Evolutionary conservation across 2,888 invertebrate genomes (phyloP), one percentile per base, ranked within the genome.

Genomic region (Eremobia ochroleuca): DNA sequence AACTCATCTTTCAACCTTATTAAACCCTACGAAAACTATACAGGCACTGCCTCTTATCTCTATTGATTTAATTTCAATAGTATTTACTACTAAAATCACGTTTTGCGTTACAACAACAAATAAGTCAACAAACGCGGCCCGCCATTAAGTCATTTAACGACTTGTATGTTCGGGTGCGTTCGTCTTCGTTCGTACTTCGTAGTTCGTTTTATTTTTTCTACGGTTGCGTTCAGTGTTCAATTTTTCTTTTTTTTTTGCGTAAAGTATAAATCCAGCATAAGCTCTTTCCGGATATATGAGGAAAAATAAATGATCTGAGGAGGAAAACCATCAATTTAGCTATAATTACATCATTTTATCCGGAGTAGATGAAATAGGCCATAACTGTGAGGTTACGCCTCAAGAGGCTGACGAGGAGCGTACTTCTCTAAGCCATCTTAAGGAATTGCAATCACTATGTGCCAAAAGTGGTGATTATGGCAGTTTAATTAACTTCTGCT

Each of bases 1-100:
- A 95, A 93, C 91, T 96, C 96, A 96, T 96, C 37, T 82, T 91
- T 82, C 25, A 62, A 37, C 43, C 40, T 67, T 74, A 80, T 75
- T 52, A 52, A 78, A 58, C 37, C 34, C 62, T 61, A 21, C 28
- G 13, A 34, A 55, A 73, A 67, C 69, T 68, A 72, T 28, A 74
- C 28, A 77, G 61, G 67, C 69, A 80, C 62, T 6, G n/a, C 52
- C n/a, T 58, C 21, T 11, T 62, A 31, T 62, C 64, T 43, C 68
- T 28, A n/a, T 65, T 69, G 64, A 18, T 46, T 18, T 28, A 64
- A 59, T 77, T 18, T 15, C 2, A 55, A 59, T 55, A 76, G 31
- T 79, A 81, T 68, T 76, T 87, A 49, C 13, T 34, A 46, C 62
- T 66, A 34, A 79, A 74, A 74, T 73, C 28, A 49, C 68, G 78